phyloP scores from a whole-genome alignment of 2,888 invertebrate species.

The Trichogramma dendrolimi region DNA sequence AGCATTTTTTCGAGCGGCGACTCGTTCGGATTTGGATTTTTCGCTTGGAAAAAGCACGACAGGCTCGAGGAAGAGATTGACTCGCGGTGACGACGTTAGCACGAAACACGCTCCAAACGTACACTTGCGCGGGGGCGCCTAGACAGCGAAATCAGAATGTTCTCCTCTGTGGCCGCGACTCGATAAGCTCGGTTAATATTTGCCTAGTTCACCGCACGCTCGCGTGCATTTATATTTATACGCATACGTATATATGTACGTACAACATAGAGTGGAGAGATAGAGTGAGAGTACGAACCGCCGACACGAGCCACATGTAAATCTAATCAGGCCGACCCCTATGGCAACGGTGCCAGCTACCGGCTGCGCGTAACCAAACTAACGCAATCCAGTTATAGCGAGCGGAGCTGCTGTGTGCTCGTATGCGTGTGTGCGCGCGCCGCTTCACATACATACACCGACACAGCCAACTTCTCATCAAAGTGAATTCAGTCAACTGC shows the following conservation, averaged over 20 bases:
- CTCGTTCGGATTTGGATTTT: no score
- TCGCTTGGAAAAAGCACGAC: no score
- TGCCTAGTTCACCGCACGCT: slow-evolving; percentile 24
- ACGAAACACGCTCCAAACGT: no score
- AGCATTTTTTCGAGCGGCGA: no score
- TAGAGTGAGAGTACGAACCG: neutral
- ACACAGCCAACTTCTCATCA: slow-evolving; percentile 43
- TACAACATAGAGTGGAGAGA: no score
- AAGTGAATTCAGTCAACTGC: slow-evolving; percentile 42
- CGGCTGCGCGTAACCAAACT: slow-evolving; percentile 51
- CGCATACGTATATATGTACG: no score
- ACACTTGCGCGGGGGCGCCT: no score
- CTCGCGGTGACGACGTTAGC: no score
- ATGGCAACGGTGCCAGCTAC: slow-evolving; percentile 6
- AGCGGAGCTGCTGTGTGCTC: neutral
- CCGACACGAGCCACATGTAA: slow-evolving; percentile 47
- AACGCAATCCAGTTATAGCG: slow-evolving; percentile 50
- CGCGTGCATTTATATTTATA: slow-evolving; percentile 28
- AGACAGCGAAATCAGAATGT: slow-evolving; percentile 7
- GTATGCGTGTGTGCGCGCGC: slow-evolving; percentile 15
- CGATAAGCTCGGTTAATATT: slow-evolving; percentile 29
- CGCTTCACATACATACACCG: slow-evolving; percentile 5
- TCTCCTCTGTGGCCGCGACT: neutral
- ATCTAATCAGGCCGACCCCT: slow-evolving; percentile 50
- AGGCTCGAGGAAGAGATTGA: neutral